Evolutionary conservation across 2,888 invertebrate species (phyloP).

Genomic region (Cryptocheilus praepositus): DNA sequence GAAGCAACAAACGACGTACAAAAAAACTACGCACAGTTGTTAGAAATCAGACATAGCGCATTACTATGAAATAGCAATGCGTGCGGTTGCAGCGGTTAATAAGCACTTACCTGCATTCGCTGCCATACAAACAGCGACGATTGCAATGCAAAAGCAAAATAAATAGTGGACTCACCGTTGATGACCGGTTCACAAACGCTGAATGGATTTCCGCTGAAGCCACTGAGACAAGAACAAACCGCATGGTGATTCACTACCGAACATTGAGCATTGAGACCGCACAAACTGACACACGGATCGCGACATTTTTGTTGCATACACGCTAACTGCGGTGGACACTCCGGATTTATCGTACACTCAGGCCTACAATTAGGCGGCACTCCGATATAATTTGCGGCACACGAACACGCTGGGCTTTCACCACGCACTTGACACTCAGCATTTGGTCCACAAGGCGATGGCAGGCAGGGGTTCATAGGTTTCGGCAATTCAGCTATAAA

Average conservation of each 20-base stretch:
- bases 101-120: constrained; percentile 62
- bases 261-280: constrained; percentile 78
- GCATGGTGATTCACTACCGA: constrained; percentile 79
- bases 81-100: constrained; percentile 10
- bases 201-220: constrained; percentile 79
- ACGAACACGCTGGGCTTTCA: constrained; percentile 78
- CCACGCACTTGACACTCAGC: constrained; percentile 77
- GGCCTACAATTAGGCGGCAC: constrained; percentile 78
- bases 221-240: constrained; percentile 77
- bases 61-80: constrained; percentile 2
- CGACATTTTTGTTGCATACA: constrained; percentile 80
- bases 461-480: constrained; percentile 76
- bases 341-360: constrained; percentile 79
- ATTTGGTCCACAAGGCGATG: constrained; percentile 78
- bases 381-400: constrained; percentile 77
- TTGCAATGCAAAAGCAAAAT: constrained; percentile 1
- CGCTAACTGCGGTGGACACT: constrained; percentile 77
- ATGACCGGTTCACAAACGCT: constrained; percentile 68
- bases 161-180: constrained; percentile 61
- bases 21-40: not conserved
- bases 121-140: constrained; percentile 46
- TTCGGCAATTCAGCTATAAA: constrained; percentile 45
- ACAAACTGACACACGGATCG: constrained; percentile 79
- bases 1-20: not conserved
- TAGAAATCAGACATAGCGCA: constrained; percentile 1